Base-by-base conservation (phyloP, 2,888 invertebrate genomes). In the Pyralis farinalis region DNA sequence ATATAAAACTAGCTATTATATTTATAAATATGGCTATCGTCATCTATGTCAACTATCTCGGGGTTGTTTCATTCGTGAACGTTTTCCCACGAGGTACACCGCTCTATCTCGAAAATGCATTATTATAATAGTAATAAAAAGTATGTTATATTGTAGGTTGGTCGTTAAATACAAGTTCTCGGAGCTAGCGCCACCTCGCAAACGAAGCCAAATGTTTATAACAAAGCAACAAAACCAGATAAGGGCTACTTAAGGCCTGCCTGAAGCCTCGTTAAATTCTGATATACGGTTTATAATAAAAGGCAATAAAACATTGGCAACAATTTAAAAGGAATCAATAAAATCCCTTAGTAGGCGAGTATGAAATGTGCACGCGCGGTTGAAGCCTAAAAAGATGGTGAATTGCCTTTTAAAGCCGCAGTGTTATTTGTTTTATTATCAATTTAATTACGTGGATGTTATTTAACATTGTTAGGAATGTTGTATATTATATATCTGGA, bases 271-370 rank as follows among this genome's bases (percentile, higher is more conserved):
- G 87, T 87, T 87, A 87, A 85, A 73, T 50, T 47, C 72, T 84
- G 84, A 87, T 86, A 87, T 86, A 87, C 79, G 80, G 63, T 81
- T 74, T 68, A 74, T 82, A 85, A 83, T 85, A 86, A 85, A 85
- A 81, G 55, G 56, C 70, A 85, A 85, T 83, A 85, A 87, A 86
- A 84, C 72, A 84, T 82, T 85, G 56, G 87, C 86, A 85, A 85
- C 85, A 84, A 77, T 82, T 83, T 86, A 84, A 85, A 83, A 77
- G 71, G 74, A 74, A 79, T 76, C 84, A 77, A 82, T 82, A 85
- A 82, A 76, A 78, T 78, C 71, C 47, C 69, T 63, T 71, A 72
- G 76, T 76, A 77, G 72, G 66, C 58, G 66, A 77, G 70, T 78
- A 81, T 81, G 78, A 75, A 77, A 76, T 70, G 64, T 70, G 67